phyloP scores from a whole-genome alignment of 2,113 vertebrate genomes.

The Ginglymostoma cirratum region DNA sequence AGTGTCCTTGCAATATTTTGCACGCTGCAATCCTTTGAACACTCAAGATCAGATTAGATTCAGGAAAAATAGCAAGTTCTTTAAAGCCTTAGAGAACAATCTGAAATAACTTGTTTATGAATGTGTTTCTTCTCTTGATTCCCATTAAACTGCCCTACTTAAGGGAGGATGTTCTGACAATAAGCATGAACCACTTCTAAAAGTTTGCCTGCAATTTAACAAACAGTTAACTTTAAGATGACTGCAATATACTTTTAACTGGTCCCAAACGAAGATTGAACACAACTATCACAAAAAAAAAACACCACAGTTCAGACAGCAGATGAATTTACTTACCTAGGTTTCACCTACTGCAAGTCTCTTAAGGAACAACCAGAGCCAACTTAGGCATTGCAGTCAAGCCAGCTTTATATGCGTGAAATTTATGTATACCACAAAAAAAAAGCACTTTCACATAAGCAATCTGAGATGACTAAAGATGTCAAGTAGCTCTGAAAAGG shows the following conservation, averaged over 20 bases:
- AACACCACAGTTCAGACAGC: background rate
- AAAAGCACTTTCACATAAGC: background rate
- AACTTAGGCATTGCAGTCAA: background rate
- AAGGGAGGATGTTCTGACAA: background rate
- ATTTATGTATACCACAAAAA: background rate
- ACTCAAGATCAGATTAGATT: background rate
- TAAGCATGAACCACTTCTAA: background rate
- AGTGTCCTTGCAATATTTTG: background rate
- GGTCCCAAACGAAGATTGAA: background rate
- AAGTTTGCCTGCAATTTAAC: background rate
- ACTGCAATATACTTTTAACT: background rate
- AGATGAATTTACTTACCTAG: background rate
- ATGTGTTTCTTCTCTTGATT: background rate
- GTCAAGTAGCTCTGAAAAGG: background rate
- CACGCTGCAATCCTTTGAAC: background rate
- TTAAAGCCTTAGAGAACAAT: background rate
- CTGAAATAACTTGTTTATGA: background rate
- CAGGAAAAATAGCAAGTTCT: background rate
- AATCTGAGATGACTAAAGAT: background rate
- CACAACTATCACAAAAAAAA: background rate
- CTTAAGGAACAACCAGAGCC: background rate
- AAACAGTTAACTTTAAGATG: background rate
- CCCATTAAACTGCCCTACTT: background rate
- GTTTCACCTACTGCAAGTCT: background rate
- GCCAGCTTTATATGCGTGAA: background rate